Evolutionary conservation across 2,888 invertebrate genomes (phyloP).

Genomic region (Calliphora vomitoria): DNA sequence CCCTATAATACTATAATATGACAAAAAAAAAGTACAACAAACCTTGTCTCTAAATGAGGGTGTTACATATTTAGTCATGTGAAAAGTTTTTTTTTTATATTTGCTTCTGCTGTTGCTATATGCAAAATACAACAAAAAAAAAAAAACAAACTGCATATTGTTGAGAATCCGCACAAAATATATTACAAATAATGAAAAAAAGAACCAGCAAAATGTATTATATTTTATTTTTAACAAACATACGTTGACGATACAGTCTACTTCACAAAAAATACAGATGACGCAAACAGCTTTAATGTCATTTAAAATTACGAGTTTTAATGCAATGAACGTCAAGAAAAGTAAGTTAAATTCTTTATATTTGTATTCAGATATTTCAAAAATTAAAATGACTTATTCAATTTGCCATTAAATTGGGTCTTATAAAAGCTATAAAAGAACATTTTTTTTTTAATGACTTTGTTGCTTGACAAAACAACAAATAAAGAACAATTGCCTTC

Average conservation of each 20-base stretch:
- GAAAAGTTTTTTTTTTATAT: constrained; percentile 55
- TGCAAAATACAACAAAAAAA: constrained; percentile 44
- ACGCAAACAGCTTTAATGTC: constrained; percentile 64
- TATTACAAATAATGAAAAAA: constrained; percentile 8
- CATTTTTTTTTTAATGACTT: no score
- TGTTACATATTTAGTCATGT: constrained; percentile 69
- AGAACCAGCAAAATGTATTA: constrained; percentile 9
- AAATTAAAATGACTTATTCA: neutral
- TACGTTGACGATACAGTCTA: constrained; percentile 62
- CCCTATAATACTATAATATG: constrained; percentile 27
- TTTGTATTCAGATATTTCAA: neutral
- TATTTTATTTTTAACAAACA: constrained; percentile 24
- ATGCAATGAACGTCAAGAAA: neutral
- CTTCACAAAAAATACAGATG: constrained; percentile 68
- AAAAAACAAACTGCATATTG: constrained; percentile 60
- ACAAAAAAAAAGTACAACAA: neutral
- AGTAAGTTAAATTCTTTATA: neutral
- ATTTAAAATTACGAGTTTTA: constrained; percentile 45
- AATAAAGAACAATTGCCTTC: no score
- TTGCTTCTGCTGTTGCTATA: constrained; percentile 27
- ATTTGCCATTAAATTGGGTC: no score
- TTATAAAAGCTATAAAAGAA: no score
- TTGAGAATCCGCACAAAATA: constrained; percentile 67
- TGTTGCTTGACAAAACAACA: no score
- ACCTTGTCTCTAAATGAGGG: constrained; percentile 62